These are phyloP conservation scores for Eurytoma californica DNA, from an alignment of 2,888 invertebrate species.

Conservation along the genomic window DNA sequence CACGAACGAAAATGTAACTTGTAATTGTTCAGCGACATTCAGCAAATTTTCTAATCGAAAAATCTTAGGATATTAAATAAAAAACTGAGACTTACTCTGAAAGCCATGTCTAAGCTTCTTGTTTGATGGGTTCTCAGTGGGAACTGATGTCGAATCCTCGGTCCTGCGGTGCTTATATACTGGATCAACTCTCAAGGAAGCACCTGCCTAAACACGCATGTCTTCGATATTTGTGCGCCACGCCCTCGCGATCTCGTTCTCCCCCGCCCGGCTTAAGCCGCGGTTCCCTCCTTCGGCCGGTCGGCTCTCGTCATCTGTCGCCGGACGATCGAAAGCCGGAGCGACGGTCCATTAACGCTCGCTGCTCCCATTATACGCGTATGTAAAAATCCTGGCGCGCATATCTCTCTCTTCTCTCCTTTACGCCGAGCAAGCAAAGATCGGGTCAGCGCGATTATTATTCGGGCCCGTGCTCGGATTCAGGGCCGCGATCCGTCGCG, in stretches of 20 bases:
- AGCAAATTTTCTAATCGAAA: not conserved
- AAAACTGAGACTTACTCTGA: conserved; percentile 57
- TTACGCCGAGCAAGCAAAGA: conserved; percentile 9
- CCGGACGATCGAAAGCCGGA: not conserved
- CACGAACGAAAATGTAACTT: too few relatives aligned
- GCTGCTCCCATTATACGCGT: not conserved
- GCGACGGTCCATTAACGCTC: not conserved
- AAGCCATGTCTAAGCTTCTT: conserved; percentile 58
- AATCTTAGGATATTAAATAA: not conserved
- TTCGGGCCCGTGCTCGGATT: not conserved
- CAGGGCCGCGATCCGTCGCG: conserved; percentile 17
- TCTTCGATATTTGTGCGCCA: conserved; percentile 33
- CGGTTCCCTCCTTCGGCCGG: conserved; percentile 7
- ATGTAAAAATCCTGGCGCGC: not conserved
- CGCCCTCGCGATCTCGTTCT: conserved; percentile 30
- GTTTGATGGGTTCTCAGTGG: conserved; percentile 58
- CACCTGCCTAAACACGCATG: conserved; percentile 13
- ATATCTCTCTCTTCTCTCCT: conserved; percentile 15
- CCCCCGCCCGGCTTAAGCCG: conserved; percentile 3
- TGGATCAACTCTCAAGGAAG: conserved; percentile 17
- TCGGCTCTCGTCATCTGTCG: not conserved
- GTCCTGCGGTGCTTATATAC: conserved; percentile 58
- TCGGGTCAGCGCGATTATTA: conserved; percentile 36
- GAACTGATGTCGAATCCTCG: conserved; percentile 59
- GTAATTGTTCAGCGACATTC: not conserved